Percentiles rank a stretch among this genome's conserved stretches.
phyloP scores from a whole-genome alignment of 1,140 invertebrate genomes.

The Microplitis demolitor region DNA sequence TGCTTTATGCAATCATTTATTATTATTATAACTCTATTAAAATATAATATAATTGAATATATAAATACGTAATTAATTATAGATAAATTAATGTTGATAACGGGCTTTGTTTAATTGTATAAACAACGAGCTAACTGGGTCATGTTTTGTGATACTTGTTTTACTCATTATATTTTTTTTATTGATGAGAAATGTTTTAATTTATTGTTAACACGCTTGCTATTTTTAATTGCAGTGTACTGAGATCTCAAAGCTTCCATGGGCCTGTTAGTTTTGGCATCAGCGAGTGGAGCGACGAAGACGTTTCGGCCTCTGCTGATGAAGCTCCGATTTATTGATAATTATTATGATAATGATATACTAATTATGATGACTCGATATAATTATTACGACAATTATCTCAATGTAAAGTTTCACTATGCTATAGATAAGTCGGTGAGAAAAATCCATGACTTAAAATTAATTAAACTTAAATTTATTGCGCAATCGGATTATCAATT shows the following conservation, averaged over 20 bases:
- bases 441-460: background rate
- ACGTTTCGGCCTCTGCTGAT: slow-evolving; percentile 46
- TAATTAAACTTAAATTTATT: background rate
- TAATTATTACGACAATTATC: background rate
- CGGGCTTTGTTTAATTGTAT: slow-evolving; percentile 1
- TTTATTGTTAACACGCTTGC: background rate
- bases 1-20: background rate
- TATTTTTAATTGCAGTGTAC: slow-evolving; percentile 53
- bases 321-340: slow-evolving; percentile 39
- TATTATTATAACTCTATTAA: background rate
- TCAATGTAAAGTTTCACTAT: background rate
- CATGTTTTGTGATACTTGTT: background rate
- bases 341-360: background rate
- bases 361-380: background rate
- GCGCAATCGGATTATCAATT: background rate
- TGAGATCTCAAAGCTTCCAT: slow-evolving; percentile 66
- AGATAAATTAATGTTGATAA: background rate
- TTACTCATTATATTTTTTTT: slow-evolving; percentile 15
- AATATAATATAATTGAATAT: slow-evolving; percentile 11
- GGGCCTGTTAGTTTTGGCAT: slow-evolving; percentile 48
- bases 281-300: slow-evolving; percentile 49
- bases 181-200: slow-evolving; percentile 4
- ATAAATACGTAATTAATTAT: background rate
- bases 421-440: background rate
- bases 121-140: background rate